Conservation (phyloP, 2,113 vertebrate species). For the Leptobrachium ailaonicum region DNA sequence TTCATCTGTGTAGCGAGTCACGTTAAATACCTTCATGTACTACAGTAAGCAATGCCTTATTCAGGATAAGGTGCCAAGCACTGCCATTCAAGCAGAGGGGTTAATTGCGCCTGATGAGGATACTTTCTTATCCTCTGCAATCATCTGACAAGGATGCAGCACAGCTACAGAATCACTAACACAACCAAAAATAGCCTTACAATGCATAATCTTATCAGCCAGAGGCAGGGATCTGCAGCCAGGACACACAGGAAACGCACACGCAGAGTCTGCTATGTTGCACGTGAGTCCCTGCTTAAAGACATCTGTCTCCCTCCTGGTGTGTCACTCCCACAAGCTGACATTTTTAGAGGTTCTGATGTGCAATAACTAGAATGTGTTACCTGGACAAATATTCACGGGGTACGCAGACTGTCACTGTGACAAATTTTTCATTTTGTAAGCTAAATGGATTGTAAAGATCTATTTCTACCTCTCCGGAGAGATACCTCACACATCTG, state of each 20-base stretch:
- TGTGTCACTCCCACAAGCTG: background rate
- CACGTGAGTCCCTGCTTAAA: constrained; percentile 23
- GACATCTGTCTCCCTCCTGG: constrained; percentile 10
- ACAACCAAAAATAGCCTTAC: constrained; percentile 47
- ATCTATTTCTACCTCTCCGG: too few relatives aligned
- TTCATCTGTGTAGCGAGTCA: too few relatives aligned
- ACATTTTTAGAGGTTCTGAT: background rate
- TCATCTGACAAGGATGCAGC: constrained; percentile 43
- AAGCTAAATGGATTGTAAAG: too few relatives aligned
- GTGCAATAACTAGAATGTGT: constrained; percentile 8
- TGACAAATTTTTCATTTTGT: too few relatives aligned
- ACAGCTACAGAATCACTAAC: constrained; percentile 38
- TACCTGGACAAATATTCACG: too few relatives aligned
- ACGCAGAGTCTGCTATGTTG: constrained; percentile 24
- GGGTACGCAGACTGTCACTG: too few relatives aligned
- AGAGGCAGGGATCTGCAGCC: constrained; percentile 39
- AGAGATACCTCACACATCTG: too few relatives aligned
- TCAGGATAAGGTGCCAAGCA: background rate
- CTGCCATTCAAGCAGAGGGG: constrained; percentile 2
- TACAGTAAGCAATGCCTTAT: background rate
- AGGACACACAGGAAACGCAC: constrained; percentile 39
- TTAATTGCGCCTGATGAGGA: constrained; percentile 31
- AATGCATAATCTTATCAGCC: constrained; percentile 49
- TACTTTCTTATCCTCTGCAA: constrained; percentile 37
- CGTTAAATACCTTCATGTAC: too few relatives aligned